A percentile compares a stretch with the other conserved stretches of the same genome.
Conservation (phyloP, 2,113 vertebrate genomes). For the Chloropsis hardwickii region DNA sequence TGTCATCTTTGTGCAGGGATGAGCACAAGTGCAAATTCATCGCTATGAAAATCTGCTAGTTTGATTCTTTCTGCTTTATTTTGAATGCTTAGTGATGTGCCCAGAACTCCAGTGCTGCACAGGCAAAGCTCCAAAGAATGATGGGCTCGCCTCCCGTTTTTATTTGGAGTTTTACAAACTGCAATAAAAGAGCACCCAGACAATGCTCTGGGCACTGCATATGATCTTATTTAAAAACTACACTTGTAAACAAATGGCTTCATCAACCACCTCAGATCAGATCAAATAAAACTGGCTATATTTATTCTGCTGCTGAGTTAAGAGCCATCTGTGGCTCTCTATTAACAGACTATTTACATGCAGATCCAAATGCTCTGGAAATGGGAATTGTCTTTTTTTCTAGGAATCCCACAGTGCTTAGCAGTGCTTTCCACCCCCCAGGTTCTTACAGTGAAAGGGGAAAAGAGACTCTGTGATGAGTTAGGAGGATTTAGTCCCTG, state of each 20-base stretch:
- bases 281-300: slow-evolving; percentile 7
- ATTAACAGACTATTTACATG: background rate
- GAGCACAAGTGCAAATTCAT: background rate
- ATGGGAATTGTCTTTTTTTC: background rate
- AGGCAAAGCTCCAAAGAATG: background rate
- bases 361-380: background rate
- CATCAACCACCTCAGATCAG: slow-evolving; percentile 15
- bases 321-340: slow-evolving; percentile 18
- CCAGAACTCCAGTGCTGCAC: background rate
- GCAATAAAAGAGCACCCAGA: slow-evolving; percentile 38
- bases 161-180: slow-evolving; percentile 28
- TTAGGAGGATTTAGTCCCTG: background rate
- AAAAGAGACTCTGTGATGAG: background rate
- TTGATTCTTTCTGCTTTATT: background rate
- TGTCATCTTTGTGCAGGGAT: background rate
- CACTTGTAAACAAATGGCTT: slow-evolving; percentile 28
- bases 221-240: slow-evolving; percentile 22
- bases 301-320: slow-evolving; percentile 25
- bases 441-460: background rate
- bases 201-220: background rate
- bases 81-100: background rate
- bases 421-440: background rate
- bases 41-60: background rate
- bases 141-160: background rate
- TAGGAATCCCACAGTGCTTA: background rate